phyloP scores from a whole-genome alignment of 2,797 vertebrate species.

The Nannoperca obscura region DNA sequence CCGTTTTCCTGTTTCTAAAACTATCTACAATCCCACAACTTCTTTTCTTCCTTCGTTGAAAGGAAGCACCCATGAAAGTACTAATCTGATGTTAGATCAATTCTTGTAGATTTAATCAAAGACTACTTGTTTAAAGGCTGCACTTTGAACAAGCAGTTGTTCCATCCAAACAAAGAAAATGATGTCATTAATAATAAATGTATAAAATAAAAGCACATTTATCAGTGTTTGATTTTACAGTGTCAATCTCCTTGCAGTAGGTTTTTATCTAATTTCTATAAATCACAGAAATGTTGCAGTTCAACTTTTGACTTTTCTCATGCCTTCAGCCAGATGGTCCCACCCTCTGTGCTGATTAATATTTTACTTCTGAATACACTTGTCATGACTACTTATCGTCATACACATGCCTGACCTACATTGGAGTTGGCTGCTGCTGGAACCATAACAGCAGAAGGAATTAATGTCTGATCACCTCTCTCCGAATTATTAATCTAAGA shows the following conservation, averaged over 20 bases:
- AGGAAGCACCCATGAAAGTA: constrained; percentile 35
- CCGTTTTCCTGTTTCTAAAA: constrained; percentile 65
- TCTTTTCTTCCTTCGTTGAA: constrained; percentile 36
- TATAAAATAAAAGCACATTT: background rate
- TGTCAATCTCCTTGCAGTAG: background rate
- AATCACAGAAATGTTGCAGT: constrained; percentile 2
- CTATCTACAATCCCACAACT: constrained; percentile 30
- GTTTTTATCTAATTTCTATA: background rate
- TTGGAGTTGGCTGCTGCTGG: constrained; percentile 47
- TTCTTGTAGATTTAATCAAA: constrained; percentile 1
- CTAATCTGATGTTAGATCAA: constrained; percentile 3
- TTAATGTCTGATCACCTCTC: constrained; percentile 25
- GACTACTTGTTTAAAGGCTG: background rate
- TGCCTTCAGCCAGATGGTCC: constrained; percentile 73
- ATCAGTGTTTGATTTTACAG: background rate
- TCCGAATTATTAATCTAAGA: constrained; percentile 37
- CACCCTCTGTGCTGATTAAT: constrained; percentile 75
- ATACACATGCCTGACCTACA: constrained; percentile 78
- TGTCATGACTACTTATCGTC: constrained; percentile 75
- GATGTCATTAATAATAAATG: background rate
- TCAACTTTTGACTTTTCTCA: constrained; percentile 56
- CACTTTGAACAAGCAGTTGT: background rate
- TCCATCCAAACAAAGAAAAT: background rate
- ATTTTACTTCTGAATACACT: constrained; percentile 79
- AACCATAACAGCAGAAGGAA: constrained; percentile 39